These are phyloP conservation scores for Belgica antarctica DNA, from an alignment of 2,888 invertebrate species.

Conservation along the genomic window DNA sequence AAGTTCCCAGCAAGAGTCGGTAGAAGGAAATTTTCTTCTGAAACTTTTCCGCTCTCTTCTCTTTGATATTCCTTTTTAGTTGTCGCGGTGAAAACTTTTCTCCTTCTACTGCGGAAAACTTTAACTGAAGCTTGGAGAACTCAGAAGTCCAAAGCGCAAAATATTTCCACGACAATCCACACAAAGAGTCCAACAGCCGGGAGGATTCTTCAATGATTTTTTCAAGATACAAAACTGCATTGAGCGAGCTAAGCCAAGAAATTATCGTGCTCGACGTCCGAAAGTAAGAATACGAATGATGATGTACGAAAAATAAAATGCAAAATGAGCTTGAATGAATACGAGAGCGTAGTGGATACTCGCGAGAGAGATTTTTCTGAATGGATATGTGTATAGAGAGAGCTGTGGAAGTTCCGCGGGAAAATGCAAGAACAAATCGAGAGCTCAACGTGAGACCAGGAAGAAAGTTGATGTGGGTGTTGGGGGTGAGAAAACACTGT, in stretches of 20 bases:
- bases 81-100: not conserved
- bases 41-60: not conserved
- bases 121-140: no score
- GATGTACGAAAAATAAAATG: conserved; percentile 6
- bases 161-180: not conserved
- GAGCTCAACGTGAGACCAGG: no score
- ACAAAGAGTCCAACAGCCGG: not conserved
- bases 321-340: not conserved
- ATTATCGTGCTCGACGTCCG: not conserved
- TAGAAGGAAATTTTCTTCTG: not conserved
- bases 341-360: not conserved
- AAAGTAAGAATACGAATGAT: conserved; percentile 7
- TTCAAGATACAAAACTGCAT: conserved; percentile 1
- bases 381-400: no score
- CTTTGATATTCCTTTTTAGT: not conserved
- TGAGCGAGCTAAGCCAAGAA: not conserved
- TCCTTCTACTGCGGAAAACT: no score
- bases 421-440: no score
- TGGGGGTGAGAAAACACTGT: no score
- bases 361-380: no score
- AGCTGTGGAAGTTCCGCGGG: no score
- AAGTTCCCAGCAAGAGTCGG: not conserved
- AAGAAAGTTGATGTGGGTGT: no score
- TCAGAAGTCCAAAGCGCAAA: no score
- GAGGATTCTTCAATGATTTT: not conserved